Percentiles rank a stretch among this genome's conserved stretches.
These are phyloP conservation scores for Drosophila maculinotata DNA, from an alignment of 2,888 invertebrate genomes.

Conservation along the genomic window DNA sequence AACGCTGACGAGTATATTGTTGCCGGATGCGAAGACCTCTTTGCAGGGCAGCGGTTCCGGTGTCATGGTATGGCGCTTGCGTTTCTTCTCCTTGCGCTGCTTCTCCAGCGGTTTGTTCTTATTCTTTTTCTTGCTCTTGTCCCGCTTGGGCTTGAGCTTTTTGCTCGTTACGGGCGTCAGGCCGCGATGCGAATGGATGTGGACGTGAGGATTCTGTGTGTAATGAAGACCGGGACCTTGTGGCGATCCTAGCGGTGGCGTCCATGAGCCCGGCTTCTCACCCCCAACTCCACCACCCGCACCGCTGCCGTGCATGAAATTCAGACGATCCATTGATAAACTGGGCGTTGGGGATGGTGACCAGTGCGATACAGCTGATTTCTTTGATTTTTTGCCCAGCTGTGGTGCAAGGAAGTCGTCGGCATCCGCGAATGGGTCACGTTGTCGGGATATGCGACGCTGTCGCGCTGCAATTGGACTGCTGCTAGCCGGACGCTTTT, in stretches of 20 bases:
- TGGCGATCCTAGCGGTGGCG: conserved; percentile 87
- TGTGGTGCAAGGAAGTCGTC: conserved; percentile 71
- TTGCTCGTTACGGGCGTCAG: conserved; percentile 78
- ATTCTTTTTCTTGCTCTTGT: conserved; percentile 84
- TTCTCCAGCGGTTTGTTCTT: conserved; percentile 83
- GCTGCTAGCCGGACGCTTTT: conserved; percentile 63
- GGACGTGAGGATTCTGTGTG: conserved; percentile 23
- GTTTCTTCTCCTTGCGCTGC: conserved; percentile 82
- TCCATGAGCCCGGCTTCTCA: conserved; percentile 86
- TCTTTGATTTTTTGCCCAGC: conserved; percentile 77
- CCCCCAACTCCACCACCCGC: conserved; percentile 4
- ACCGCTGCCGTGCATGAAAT: conserved; percentile 58
- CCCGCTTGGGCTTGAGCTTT: conserved; percentile 83
- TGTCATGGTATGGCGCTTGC: conserved; percentile 82
- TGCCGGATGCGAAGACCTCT: conserved; percentile 96
- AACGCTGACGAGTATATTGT: conserved; percentile 96
- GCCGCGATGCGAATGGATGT: conserved; percentile 40
- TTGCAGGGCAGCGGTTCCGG: conserved; percentile 89
- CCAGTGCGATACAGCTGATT: conserved; percentile 64
- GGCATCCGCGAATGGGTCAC: conserved; percentile 75
- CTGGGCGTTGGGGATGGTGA: conserved; percentile 87
- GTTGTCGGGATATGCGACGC: conserved; percentile 77
- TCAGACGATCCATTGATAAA: conserved; percentile 77
- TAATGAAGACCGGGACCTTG: conserved; percentile 52
- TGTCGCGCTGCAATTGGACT: conserved; percentile 69